Evolutionary conservation across 2,888 invertebrate genomes (phyloP).

Genomic region (Dione juno): DNA sequence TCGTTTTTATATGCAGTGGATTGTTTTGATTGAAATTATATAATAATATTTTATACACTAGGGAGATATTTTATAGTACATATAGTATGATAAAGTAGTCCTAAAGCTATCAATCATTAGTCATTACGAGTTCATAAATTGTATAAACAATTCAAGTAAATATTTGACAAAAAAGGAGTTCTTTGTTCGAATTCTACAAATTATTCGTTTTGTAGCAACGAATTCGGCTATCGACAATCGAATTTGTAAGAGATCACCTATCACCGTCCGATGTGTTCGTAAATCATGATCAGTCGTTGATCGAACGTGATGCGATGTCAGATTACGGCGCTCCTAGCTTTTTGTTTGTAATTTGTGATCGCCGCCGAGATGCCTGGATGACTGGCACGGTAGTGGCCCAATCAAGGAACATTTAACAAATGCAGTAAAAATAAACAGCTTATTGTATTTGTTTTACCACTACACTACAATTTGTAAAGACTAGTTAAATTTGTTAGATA

Average conservation of each 20-base stretch:
- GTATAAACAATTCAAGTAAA: conserved; percentile 31
- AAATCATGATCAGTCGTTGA: conserved; percentile 81
- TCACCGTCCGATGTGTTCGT: conserved; percentile 76
- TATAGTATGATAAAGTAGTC: neutral
- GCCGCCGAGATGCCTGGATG: conserved; percentile 76
- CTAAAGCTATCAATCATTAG: conserved; percentile 13
- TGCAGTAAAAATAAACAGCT: conserved; percentile 35
- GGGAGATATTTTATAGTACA: neutral
- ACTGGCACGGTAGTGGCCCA: conserved; percentile 61
- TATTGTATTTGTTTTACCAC: conserved; percentile 21
- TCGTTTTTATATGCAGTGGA: neutral
- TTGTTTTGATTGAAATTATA: no score
- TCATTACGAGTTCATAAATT: conserved; percentile 27
- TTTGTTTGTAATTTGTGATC: conserved; percentile 78
- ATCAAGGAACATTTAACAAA: conserved; percentile 49
- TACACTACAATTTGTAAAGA: neutral
- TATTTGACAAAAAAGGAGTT: conserved; percentile 37
- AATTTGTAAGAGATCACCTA: conserved; percentile 76
- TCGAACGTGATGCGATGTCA: conserved; percentile 77
- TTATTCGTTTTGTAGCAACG: conserved; percentile 41
- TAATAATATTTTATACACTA: no score
- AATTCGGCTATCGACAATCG: conserved; percentile 63
- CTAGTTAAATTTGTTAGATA: neutral
- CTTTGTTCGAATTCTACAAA: conserved; percentile 41
- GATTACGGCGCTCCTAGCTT: conserved; percentile 78